Evolutionary conservation across 1,140 invertebrate species (phyloP).

Genomic region (Bombus waltoni): DNA sequence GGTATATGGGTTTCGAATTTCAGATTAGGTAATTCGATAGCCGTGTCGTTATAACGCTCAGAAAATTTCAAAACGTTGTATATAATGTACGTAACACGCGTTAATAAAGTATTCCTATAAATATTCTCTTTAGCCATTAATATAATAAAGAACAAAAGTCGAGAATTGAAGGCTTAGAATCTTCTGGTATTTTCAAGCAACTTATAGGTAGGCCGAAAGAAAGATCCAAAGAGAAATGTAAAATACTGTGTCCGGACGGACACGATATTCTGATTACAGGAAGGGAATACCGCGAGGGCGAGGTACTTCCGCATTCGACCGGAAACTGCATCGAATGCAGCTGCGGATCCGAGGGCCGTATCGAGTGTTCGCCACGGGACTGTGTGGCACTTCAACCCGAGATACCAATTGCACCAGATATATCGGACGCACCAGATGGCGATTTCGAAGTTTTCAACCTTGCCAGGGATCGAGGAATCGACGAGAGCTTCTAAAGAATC

Average conservation of each 20-base stretch:
- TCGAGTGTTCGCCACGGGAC: constrained; percentile 86
- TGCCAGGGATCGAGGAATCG: constrained; percentile 71
- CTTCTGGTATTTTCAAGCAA: not conserved
- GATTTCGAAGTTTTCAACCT: constrained; percentile 79
- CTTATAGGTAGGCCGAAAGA: not conserved
- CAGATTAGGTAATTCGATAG: no score
- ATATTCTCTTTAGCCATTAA: no score
- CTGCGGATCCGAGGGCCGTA: constrained; percentile 85
- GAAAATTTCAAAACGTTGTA: no score
- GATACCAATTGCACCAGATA: constrained; percentile 72
- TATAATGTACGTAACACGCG: no score
- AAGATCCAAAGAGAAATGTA: not conserved
- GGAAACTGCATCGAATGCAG: constrained; percentile 88
- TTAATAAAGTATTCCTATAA: no score
- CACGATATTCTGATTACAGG: constrained; percentile 78
- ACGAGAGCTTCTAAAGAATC: constrained; percentile 74
- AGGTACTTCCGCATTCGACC: constrained; percentile 86
- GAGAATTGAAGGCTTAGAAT: not conserved
- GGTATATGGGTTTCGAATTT: no score
- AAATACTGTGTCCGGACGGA: not conserved
- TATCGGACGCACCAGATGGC: constrained; percentile 70
- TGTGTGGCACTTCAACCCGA: constrained; percentile 82
- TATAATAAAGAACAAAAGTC: no score
- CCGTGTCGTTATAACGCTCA: no score
- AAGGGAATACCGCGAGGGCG: constrained; percentile 85